Conservation (phyloP, 2,888 invertebrate species). For the Melieria crassipennis region DNA sequence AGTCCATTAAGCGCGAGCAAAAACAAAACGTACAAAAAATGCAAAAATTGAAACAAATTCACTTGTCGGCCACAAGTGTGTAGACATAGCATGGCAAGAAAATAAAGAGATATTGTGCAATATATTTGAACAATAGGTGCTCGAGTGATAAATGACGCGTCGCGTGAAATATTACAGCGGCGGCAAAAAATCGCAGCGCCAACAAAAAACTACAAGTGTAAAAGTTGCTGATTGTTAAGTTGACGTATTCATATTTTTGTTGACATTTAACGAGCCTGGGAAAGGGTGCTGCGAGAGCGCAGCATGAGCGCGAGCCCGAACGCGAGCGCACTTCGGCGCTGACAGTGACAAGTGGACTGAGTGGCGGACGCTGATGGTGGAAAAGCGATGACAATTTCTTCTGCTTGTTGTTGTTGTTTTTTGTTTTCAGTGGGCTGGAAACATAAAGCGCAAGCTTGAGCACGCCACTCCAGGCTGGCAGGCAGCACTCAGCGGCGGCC, state of each 20-base stretch:
- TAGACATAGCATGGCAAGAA: not conserved
- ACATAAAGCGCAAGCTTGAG: not conserved
- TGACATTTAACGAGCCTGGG: not conserved
- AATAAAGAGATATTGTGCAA: constrained; percentile 1
- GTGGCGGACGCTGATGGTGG: too few relatives aligned
- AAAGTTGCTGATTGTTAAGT: constrained; percentile 10
- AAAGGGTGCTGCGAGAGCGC: not conserved
- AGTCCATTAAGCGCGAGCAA: not conserved
- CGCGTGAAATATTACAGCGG: constrained; percentile 12
- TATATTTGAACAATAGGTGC: not conserved
- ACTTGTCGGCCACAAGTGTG: not conserved
- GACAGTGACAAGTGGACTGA: too few relatives aligned
- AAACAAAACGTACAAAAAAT: not conserved
- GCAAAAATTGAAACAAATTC: not conserved
- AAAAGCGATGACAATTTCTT: too few relatives aligned
- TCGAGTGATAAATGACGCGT: constrained; percentile 30
- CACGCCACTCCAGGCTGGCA: constrained; percentile 14
- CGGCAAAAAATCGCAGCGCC: constrained; percentile 5
- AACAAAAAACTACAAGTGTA: constrained; percentile 1
- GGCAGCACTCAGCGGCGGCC: not conserved
- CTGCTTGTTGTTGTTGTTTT: too few relatives aligned
- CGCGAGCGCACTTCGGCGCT: too few relatives aligned
- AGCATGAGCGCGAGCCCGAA: too few relatives aligned
- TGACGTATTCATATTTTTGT: constrained; percentile 10
- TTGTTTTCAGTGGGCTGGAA: too few relatives aligned